Percentiles rank a stretch among this genome's conserved stretches.
Evolutionary conservation across 1,140 invertebrate species (phyloP).

Genomic region (Drusus annulatus): DNA sequence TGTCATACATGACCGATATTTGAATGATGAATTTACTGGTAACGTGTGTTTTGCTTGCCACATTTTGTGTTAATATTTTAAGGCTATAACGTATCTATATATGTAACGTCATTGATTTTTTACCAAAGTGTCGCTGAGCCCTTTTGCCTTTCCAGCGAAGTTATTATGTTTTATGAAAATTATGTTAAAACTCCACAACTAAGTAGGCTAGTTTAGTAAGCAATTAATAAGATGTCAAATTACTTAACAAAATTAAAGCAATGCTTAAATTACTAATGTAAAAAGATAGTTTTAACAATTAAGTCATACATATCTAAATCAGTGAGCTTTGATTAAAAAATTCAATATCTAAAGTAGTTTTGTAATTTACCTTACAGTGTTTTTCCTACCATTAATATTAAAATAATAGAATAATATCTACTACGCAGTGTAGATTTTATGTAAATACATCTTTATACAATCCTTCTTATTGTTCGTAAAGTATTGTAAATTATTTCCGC

Average conservation of each 20-base stretch:
- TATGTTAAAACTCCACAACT: no score
- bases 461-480: neutral
- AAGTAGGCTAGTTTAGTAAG: no score
- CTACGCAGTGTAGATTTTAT: neutral
- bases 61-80: no score
- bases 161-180: no score
- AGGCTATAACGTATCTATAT: no score
- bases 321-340: slow-evolving; percentile 11
- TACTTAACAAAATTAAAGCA: neutral
- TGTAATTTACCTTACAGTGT: neutral
- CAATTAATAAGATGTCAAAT: slow-evolving; percentile 10
- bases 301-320: slow-evolving; percentile 15
- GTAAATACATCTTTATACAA: slow-evolving; percentile 5
- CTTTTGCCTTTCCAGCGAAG: no score
- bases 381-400: neutral
- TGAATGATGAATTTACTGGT: no score
- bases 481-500: slow-evolving; percentile 10
- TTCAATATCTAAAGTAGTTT: neutral
- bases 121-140: no score
- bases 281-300: neutral
- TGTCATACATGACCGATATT: no score
- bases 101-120: no score
- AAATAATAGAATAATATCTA: neutral
- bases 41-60: no score
- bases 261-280: slow-evolving; percentile 17